Evolutionary conservation across 2,797 vertebrate species (phyloP).

Genomic region (Lagorchestes hirsutus): DNA sequence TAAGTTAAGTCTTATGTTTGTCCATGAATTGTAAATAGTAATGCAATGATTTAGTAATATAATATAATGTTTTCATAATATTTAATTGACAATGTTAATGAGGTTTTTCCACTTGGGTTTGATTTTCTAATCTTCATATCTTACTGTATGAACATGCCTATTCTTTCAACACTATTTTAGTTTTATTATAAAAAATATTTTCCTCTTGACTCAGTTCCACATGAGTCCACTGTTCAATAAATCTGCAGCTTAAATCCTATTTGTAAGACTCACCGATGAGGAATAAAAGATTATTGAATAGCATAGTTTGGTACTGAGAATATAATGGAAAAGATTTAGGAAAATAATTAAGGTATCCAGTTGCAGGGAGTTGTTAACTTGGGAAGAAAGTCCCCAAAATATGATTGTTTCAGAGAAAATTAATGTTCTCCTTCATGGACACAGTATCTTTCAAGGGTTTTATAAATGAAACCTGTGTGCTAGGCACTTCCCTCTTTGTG

Average conservation of each 20-base stretch:
- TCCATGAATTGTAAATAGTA: neutral
- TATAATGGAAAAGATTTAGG: neutral
- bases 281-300: neutral
- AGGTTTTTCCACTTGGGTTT: conserved; percentile 14
- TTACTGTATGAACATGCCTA: neutral
- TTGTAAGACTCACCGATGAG: neutral
- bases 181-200: conserved; percentile 47
- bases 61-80: neutral
- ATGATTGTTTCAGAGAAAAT: neutral
- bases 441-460: neutral
- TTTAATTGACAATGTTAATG: conserved; percentile 11
- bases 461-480: neutral
- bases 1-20: neutral
- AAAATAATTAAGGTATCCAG: neutral
- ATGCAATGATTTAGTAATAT: neutral
- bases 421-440: neutral
- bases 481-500: neutral
- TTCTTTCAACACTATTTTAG: neutral
- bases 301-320: neutral
- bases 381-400: neutral
- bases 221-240: neutral
- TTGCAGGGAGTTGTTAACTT: neutral
- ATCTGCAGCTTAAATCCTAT: neutral
- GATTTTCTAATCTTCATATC: neutral
- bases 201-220: conserved; percentile 15